Evolutionary conservation across 1,140 invertebrate species (phyloP).

Genomic region (Melipona quadrifasciata): DNA sequence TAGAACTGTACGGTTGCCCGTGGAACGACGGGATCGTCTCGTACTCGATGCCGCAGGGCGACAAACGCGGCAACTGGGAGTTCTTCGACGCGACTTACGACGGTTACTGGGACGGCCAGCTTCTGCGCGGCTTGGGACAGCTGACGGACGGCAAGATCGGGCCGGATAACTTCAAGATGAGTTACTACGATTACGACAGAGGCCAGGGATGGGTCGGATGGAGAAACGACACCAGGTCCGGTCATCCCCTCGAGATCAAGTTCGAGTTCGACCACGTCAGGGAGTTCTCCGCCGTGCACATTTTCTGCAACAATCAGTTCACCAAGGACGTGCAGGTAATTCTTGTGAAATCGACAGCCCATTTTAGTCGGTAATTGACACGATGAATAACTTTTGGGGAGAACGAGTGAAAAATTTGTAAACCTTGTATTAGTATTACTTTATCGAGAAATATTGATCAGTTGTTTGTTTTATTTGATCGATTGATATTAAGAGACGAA

Average conservation of each 20-base stretch:
- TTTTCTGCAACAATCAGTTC: slow-evolving; percentile 92
- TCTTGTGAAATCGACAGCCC: neutral
- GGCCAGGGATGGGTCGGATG: slow-evolving; percentile 95
- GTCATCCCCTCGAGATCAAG: slow-evolving; percentile 87
- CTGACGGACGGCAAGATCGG: slow-evolving; percentile 89
- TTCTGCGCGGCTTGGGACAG: slow-evolving; percentile 91
- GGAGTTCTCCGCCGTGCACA: slow-evolving; percentile 92
- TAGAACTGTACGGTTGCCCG: slow-evolving; percentile 91
- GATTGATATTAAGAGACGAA: no score
- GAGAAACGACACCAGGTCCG: slow-evolving; percentile 89
- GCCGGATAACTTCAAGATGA: slow-evolving; percentile 89
- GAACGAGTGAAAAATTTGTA: neutral
- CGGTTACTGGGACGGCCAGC: slow-evolving; percentile 88
- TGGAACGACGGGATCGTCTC: slow-evolving; percentile 84
- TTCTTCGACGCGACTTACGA: slow-evolving; percentile 96
- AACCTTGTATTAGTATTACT: no score
- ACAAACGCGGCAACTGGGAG: slow-evolving; percentile 90
- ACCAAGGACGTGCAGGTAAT: slow-evolving; percentile 90
- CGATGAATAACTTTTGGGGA: neutral
- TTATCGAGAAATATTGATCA: no score
- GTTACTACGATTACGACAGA: slow-evolving; percentile 83
- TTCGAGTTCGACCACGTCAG: slow-evolving; percentile 94
- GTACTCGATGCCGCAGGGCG: slow-evolving; percentile 86
- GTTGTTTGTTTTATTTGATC: no score
- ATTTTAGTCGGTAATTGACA: neutral